Evolutionary conservation across 2,113 vertebrate species (phyloP).

Genomic region (Lipophrys pholis): DNA sequence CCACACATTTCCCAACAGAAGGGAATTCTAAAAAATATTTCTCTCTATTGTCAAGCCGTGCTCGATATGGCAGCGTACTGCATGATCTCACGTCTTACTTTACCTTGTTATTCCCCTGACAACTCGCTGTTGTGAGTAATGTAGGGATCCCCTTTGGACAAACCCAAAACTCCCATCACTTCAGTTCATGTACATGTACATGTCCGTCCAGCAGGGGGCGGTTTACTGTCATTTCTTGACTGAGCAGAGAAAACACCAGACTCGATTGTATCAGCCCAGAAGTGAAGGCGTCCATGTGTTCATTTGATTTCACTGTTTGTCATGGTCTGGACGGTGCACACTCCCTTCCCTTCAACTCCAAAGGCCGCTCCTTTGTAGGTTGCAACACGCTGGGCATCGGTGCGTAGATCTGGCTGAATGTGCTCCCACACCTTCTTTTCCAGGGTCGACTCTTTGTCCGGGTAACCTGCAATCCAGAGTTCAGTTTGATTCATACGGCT

Average conservation of each 20-base stretch:
- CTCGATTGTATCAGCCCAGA: background rate
- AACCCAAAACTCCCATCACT: slow-evolving; percentile 12
- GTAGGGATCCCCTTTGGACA: slow-evolving; percentile 22
- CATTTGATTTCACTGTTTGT: slow-evolving; percentile 89
- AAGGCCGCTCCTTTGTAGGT: slow-evolving; percentile 90
- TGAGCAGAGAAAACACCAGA: too few relatives aligned
- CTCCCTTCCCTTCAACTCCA: slow-evolving; percentile 89
- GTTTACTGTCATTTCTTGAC: background rate
- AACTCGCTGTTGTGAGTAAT: background rate
- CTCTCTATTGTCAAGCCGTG: background rate
- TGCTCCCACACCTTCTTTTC: slow-evolving; percentile 94
- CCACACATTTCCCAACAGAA: background rate
- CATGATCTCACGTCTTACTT: background rate
- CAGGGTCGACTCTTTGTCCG: slow-evolving; percentile 92
- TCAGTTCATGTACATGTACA: background rate
- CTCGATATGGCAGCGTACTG: background rate
- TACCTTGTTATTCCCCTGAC: slow-evolving; percentile 2
- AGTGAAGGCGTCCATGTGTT: background rate
- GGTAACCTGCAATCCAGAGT: slow-evolving; percentile 83
- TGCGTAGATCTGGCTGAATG: slow-evolving; percentile 89
- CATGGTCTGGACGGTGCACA: slow-evolving; percentile 91
- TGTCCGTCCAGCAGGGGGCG: slow-evolving; percentile 39
- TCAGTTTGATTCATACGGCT: background rate
- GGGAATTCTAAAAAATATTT: slow-evolving; percentile 14
- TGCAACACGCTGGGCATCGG: slow-evolving; percentile 88